Percentiles rank a stretch among this genome's conserved stretches.
These are phyloP conservation scores for Chelidonichthys spinosus DNA, from an alignment of 2,797 vertebrate species.

Conservation along the genomic window DNA sequence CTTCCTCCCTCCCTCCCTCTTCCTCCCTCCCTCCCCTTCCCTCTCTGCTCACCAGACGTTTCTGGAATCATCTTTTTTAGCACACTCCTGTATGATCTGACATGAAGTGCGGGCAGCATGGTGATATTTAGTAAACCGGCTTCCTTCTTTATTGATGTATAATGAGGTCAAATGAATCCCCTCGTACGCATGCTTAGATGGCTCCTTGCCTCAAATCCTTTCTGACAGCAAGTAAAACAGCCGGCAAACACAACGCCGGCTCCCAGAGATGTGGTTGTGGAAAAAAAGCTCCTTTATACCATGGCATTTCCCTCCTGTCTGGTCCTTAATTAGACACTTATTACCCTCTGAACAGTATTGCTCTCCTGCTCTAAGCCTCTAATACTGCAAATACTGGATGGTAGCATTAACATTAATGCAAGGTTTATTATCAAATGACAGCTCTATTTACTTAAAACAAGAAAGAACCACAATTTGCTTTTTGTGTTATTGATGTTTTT, in stretches of 20 bases:
- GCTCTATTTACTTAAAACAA: constrained; percentile 63
- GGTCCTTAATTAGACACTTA: constrained; percentile 81
- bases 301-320: constrained; percentile 76
- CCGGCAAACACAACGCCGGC: constrained; percentile 92
- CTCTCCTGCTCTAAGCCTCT: constrained; percentile 69
- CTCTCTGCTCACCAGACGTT: constrained; percentile 85
- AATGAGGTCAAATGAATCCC: constrained; percentile 99
- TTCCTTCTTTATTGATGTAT: constrained; percentile 99
- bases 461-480: not conserved
- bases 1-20: constrained; percentile 63
- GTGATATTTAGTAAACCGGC: constrained; percentile 99
- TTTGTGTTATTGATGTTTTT: constrained; percentile 5
- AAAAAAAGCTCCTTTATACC: constrained; percentile 60
- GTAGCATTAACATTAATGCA: constrained; percentile 69
- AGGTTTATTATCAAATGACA: constrained; percentile 70
- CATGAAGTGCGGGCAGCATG: constrained; percentile 92
- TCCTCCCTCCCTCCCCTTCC: constrained; percentile 70
- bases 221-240: constrained; percentile 98
- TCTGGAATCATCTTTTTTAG: constrained; percentile 93
- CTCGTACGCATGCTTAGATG: constrained; percentile 97
- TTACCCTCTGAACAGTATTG: constrained; percentile 74
- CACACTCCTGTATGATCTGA: constrained; percentile 92
- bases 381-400: constrained; percentile 65
- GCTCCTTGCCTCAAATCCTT: constrained; percentile 94
- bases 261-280: constrained; percentile 86